Evolutionary conservation across 2,113 vertebrate genomes (phyloP).

Genomic region (Phylloscopus whistleri): DNA sequence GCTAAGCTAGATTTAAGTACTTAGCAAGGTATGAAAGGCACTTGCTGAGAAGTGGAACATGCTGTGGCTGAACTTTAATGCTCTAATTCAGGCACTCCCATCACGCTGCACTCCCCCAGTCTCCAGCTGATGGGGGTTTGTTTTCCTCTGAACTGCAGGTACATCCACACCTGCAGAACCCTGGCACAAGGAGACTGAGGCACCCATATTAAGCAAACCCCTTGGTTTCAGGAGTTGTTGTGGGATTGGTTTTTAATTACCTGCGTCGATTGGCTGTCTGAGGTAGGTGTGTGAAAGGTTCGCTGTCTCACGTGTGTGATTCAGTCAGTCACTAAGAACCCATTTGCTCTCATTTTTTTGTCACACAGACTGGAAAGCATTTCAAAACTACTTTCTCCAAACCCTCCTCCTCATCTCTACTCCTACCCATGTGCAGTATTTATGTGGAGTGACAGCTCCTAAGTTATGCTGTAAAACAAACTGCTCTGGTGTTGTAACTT

Average conservation of each 20-base stretch:
- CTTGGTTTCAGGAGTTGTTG: constrained; percentile 65
- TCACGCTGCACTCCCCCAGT: background rate
- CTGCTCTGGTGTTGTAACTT: background rate
- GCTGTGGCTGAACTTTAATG: background rate
- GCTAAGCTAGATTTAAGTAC: constrained; percentile 38
- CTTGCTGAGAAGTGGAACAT: background rate
- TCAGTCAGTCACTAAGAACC: background rate
- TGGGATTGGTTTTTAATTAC: constrained; percentile 1
- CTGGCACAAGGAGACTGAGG: background rate
- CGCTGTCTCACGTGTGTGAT: background rate
- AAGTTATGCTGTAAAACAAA: background rate
- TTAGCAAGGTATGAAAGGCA: constrained; percentile 34
- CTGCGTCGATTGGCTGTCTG: constrained; percentile 64
- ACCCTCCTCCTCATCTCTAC: background rate
- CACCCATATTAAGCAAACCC: constrained; percentile 14
- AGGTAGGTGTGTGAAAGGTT: background rate
- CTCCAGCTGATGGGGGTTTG: background rate
- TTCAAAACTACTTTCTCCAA: background rate
- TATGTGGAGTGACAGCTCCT: background rate
- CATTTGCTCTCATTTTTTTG: background rate
- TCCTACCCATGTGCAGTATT: background rate
- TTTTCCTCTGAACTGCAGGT: background rate
- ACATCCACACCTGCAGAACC: background rate
- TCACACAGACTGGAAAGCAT: background rate
- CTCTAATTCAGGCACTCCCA: background rate